These are phyloP conservation scores for Callocephalon fimbriatum DNA, from an alignment of 2,113 vertebrate species.

Conservation along the genomic window DNA sequence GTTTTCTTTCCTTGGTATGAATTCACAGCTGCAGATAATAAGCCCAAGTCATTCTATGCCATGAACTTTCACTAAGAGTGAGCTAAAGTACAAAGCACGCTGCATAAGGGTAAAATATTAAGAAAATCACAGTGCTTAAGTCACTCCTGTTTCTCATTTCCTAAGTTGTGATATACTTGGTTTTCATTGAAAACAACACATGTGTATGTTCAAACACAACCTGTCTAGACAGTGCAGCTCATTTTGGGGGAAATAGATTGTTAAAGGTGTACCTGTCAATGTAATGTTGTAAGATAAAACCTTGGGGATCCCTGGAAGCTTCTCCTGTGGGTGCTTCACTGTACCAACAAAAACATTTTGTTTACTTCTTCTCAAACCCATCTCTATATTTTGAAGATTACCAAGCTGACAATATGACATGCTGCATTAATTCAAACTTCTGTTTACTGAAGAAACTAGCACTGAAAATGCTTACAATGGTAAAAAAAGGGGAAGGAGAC, in stretches of 20 bases:
- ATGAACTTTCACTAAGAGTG: background rate
- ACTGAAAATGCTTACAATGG: background rate
- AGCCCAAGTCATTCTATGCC: background rate
- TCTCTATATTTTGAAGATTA: constrained; percentile 11
- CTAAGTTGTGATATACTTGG: background rate
- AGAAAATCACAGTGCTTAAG: background rate
- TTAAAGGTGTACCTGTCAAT: constrained; percentile 1
- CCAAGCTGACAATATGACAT: constrained; percentile 5
- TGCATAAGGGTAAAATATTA: background rate
- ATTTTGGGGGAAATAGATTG: constrained; percentile 12
- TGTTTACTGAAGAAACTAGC: background rate
- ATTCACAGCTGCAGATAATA: background rate
- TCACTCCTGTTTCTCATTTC: background rate
- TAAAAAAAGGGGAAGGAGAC: background rate
- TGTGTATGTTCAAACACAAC: background rate
- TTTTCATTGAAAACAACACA: background rate
- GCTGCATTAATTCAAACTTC: constrained; percentile 35
- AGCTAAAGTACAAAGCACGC: background rate
- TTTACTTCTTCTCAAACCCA: constrained; percentile 44
- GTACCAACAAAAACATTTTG: constrained; percentile 22
- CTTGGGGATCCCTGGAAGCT: background rate
- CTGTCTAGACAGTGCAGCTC: background rate
- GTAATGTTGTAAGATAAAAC: constrained; percentile 2
- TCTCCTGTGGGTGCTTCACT: background rate
- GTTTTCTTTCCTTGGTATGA: background rate